Base-by-base conservation (phyloP, 2,888 invertebrate species). In the Blera fallax region DNA sequence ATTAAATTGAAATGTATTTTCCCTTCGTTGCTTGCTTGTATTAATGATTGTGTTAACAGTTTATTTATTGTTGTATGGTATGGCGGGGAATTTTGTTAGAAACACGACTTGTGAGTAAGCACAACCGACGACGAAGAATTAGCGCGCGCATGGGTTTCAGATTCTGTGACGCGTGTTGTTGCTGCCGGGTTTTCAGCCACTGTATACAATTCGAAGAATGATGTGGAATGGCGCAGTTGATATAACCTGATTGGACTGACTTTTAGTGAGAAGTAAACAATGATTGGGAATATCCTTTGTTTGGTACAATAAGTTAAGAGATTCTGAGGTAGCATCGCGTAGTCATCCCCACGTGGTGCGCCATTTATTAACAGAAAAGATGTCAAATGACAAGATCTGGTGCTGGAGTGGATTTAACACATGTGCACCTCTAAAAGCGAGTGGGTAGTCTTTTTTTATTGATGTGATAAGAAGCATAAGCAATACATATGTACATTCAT, bases 1-100 rank as follows among this genome's bases (percentile, higher is more conserved):
- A 18, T 65, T 21, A n/a, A 14, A 34, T 60, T 40, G 10, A 64
- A 34, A 64, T 56, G 64, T 72, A 69, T 65, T 67, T 70, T 56
- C 40, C 70, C 62, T 62, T 62, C 29, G 56, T 3, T 50, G 62
- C 21, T 60, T 16, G 73, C 18, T 29, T 43, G 74, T 54, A 74
- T 45, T 34, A 43, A 73, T 72, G 43, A 16, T 32, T 64, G 21
- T 62, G 50, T 65, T 65, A 64, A 56, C 43, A 21, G 29, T 40
- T 69, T 50, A n/a, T 11, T 60, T 56, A 10, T 65, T 50, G 11
- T 21, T 45, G 18, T 70, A 6, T 29, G 11, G 32, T 10, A 58
- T 52, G 64, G 14, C 64, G 56, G 80, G 84, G 69, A 74, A 80
- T 84, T 84, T 79, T 73, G 24, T 29, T 58, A 69, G 64, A 79